Evolutionary conservation across 1,140 invertebrate genomes (phyloP).

Genomic region (Dufourea novaeangliae): DNA sequence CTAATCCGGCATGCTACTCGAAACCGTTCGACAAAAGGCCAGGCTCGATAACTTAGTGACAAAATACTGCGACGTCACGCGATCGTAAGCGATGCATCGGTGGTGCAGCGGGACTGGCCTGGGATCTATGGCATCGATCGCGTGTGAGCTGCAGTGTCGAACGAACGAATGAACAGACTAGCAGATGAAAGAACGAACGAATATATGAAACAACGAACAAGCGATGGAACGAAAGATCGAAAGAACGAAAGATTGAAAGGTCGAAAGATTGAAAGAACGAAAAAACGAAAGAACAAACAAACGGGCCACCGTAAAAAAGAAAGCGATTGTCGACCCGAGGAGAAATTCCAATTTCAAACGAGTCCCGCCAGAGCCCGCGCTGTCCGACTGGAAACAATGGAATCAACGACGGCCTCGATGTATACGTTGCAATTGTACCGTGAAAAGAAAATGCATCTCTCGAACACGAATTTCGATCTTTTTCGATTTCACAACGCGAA

Average conservation of each 20-base stretch:
- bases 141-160: conserved; percentile 18
- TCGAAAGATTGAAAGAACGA: neutral
- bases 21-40: neutral
- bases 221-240: too few species aligned
- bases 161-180: neutral
- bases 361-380: conserved; percentile 5
- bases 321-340: conserved; percentile 33
- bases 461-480: neutral
- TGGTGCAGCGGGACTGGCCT: neutral
- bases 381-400: conserved; percentile 40
- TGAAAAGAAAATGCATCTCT: conserved; percentile 46
- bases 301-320: conserved; percentile 28
- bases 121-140: conserved; percentile 26
- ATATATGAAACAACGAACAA: neutral
- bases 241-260: neutral
- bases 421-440: conserved; percentile 41
- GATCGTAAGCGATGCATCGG: conserved; percentile 7
- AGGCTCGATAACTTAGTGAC: conserved; percentile 2
- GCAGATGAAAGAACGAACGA: neutral
- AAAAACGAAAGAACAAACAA: neutral
- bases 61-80: conserved; percentile 19
- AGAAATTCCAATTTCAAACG: conserved; percentile 46
- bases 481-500: neutral
- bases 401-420: conserved; percentile 30
- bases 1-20: conserved; percentile 18